A percentile compares a stretch with the other conserved stretches of the same genome.
phyloP scores from a whole-genome alignment of 2,888 invertebrate species.

The Limnephilus lunatus region DNA sequence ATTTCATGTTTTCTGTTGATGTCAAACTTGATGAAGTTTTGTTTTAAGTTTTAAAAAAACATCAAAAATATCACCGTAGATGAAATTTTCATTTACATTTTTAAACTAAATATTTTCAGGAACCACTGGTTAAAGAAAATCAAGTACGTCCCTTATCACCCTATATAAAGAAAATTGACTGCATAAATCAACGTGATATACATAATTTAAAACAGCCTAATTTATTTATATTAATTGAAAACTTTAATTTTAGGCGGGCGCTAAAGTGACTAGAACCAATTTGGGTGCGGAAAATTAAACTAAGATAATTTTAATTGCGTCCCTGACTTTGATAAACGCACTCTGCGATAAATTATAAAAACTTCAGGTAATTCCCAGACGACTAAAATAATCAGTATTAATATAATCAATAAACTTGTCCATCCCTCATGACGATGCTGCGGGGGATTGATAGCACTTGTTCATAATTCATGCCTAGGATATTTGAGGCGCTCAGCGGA shows the following conservation, averaged over 20 bases:
- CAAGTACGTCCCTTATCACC: too few relatives aligned
- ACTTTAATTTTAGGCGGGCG: neutral
- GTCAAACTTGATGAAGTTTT: too few relatives aligned
- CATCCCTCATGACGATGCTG: neutral
- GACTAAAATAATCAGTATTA: neutral
- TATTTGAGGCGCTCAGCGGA: too few relatives aligned
- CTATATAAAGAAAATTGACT: too few relatives aligned
- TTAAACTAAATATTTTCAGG: too few relatives aligned
- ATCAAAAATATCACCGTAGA: too few relatives aligned
- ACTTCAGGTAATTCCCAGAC: neutral
- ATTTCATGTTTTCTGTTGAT: too few relatives aligned
- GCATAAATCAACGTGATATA: neutral
- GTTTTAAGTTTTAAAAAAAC: too few relatives aligned
- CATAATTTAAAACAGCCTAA: neutral
- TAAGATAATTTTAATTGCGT: neutral
- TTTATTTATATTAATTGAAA: neutral
- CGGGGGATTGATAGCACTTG: neutral
- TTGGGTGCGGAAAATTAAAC: neutral
- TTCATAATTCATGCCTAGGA: neutral
- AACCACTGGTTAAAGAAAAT: too few relatives aligned
- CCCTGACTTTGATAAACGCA: neutral
- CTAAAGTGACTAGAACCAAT: neutral
- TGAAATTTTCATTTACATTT: too few relatives aligned
- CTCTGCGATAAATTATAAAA: neutral
- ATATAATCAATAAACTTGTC: conserved; percentile 5